phyloP scores from a whole-genome alignment of 1,140 invertebrate genomes.

The Branchinecta lynchi region DNA sequence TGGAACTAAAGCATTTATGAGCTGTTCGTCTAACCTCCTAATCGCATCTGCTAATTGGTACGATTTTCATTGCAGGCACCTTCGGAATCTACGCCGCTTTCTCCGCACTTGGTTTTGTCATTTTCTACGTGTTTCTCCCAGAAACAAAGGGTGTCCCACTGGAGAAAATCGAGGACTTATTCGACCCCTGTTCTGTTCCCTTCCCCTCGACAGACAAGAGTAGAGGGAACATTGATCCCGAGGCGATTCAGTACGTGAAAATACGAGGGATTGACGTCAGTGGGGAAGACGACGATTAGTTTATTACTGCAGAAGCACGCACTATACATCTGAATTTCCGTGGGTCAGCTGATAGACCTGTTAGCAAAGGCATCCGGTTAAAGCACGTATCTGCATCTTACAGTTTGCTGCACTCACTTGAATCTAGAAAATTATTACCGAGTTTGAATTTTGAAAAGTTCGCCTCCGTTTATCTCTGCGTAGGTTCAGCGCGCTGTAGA shows the following conservation, averaged over 20 bases:
- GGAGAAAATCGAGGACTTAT: constrained; percentile 36
- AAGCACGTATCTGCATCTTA: no score
- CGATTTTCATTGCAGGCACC: constrained; percentile 30
- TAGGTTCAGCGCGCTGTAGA: no score
- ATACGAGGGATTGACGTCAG: constrained; percentile 2
- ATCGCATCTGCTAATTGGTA: no score
- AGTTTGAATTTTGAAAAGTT: no score
- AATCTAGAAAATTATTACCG: no score
- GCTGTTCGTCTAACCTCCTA: no score
- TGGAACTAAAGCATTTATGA: no score
- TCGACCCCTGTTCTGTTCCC: constrained; percentile 23
- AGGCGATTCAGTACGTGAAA: background rate
- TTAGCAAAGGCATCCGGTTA: no score
- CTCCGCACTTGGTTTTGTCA: constrained; percentile 33
- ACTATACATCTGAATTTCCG: no score
- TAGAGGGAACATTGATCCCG: background rate
- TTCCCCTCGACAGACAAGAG: background rate
- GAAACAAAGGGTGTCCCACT: constrained; percentile 38
- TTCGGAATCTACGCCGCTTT: constrained; percentile 38
- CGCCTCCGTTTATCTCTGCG: no score
- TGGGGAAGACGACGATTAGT: background rate
- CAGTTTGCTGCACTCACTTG: no score
- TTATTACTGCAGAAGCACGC: background rate
- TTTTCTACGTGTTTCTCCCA: constrained; percentile 36
- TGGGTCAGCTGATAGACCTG: no score